Evolutionary conservation across 2,797 vertebrate species (phyloP).

Genomic region (Bradypodion ventrale): DNA sequence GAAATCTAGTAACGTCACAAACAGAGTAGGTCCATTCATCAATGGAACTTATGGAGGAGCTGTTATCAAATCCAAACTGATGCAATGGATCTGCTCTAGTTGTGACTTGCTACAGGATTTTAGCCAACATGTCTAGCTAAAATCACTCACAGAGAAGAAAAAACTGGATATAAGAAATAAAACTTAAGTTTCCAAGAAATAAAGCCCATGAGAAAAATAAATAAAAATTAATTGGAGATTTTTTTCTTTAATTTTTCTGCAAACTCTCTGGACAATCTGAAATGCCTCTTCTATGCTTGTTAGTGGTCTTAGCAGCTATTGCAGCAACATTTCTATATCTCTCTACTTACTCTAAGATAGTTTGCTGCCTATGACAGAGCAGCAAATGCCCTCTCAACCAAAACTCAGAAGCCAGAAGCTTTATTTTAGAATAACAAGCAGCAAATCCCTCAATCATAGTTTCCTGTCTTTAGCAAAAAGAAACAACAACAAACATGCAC

Average conservation of each 20-base stretch:
- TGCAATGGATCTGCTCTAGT: neutral
- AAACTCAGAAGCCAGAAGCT: neutral
- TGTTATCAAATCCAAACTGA: neutral
- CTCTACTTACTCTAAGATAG: neutral
- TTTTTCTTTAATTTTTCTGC: neutral
- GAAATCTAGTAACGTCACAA: too few relatives aligned
- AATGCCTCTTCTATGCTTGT: neutral
- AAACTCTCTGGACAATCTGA: neutral
- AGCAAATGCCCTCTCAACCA: neutral
- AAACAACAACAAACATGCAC: neutral
- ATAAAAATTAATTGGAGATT: neutral
- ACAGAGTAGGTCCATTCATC: too few relatives aligned
- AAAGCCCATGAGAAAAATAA: neutral
- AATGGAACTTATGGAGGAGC: too few relatives aligned
- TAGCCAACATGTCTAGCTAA: neutral
- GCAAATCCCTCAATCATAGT: neutral
- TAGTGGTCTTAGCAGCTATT: too few relatives aligned
- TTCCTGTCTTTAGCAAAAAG: neutral
- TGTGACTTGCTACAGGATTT: neutral
- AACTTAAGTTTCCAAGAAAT: too few relatives aligned
- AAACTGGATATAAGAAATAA: neutral
- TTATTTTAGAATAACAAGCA: neutral
- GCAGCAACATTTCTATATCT: neutral
- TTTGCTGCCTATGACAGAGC: neutral
- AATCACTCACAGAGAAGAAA: neutral